Conservation (phyloP, 2,113 vertebrate genomes). For the Tringa solitaria region DNA sequence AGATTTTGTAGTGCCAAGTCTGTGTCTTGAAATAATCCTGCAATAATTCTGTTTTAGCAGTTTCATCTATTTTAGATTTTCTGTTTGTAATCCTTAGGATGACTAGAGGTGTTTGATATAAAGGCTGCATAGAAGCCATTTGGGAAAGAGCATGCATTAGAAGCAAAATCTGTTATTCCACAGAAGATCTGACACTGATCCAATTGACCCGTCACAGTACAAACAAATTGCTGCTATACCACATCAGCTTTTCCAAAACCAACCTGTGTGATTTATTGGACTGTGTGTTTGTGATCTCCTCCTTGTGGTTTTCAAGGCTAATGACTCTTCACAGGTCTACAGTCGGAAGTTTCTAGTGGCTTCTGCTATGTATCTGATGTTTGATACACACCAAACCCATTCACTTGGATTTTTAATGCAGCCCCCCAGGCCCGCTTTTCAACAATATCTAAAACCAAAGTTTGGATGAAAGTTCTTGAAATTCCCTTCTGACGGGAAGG, state of each 20-base stretch:
- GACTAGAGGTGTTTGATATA: background rate
- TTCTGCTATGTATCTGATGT: background rate
- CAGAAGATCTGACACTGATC: background rate
- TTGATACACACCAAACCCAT: background rate
- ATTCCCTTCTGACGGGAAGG: background rate
- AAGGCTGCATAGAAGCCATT: background rate
- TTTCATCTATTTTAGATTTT: slow-evolving; percentile 22
- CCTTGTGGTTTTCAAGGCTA: slow-evolving; percentile 18
- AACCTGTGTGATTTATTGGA: slow-evolving; percentile 10
- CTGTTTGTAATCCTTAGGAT: background rate
- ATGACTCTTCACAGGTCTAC: background rate
- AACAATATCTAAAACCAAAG: background rate
- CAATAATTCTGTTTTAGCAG: slow-evolving; percentile 3
- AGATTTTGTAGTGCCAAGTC: background rate
- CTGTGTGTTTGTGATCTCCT: slow-evolving; percentile 17
- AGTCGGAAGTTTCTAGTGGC: background rate
- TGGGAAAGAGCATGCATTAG: background rate
- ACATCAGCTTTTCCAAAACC: background rate
- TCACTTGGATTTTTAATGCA: background rate
- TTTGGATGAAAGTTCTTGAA: background rate
- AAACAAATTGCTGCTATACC: background rate
- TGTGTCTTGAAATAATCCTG: background rate
- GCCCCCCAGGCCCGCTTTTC: background rate
- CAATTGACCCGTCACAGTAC: background rate
- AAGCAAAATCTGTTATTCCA: background rate